Percentiles rank a stretch among this genome's conserved stretches.
Conservation (phyloP, 2,888 invertebrate species). For the Julus scandinavius region DNA sequence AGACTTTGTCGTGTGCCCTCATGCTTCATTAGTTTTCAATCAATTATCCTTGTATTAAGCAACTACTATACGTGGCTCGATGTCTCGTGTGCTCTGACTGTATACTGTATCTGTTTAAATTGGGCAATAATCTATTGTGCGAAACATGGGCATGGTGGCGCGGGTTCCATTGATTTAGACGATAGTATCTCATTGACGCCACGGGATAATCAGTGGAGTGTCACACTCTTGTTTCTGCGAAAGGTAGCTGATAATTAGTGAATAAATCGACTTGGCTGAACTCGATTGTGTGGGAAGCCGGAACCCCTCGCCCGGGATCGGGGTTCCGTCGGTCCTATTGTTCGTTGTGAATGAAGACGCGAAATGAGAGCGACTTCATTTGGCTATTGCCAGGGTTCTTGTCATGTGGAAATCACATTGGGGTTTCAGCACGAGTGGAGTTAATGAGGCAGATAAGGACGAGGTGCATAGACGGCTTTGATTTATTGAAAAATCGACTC, state of each 20-base stretch:
- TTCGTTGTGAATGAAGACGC: not conserved
- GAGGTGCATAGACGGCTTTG: slow-evolving; percentile 31
- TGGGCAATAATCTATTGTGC: too few species aligned
- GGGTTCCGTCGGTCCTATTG: not conserved
- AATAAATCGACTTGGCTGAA: too few species aligned
- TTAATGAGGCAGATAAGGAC: slow-evolving; percentile 49
- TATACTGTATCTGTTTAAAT: too few species aligned
- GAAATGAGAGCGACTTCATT: too few species aligned
- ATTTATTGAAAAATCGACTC: slow-evolving; percentile 49
- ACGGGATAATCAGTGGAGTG: not conserved
- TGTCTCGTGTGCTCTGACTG: too few species aligned
- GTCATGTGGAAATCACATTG: too few species aligned
- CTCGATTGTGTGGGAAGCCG: not conserved
- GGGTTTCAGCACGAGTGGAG: not conserved
- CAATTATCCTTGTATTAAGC: too few species aligned
- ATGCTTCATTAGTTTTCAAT: too few species aligned
- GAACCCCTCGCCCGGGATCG: too few species aligned
- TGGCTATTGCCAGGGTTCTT: slow-evolving; percentile 11
- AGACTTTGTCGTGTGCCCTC: too few species aligned
- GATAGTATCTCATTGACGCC: not conserved
- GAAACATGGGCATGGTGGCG: too few species aligned
- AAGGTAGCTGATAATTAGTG: slow-evolving; percentile 17
- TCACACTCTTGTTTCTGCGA: not conserved
- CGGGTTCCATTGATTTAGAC: slow-evolving; percentile 33
- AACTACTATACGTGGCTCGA: too few species aligned